phyloP scores from a whole-genome alignment of 2,113 vertebrate genomes.

The Prochilodus magdalenae region DNA sequence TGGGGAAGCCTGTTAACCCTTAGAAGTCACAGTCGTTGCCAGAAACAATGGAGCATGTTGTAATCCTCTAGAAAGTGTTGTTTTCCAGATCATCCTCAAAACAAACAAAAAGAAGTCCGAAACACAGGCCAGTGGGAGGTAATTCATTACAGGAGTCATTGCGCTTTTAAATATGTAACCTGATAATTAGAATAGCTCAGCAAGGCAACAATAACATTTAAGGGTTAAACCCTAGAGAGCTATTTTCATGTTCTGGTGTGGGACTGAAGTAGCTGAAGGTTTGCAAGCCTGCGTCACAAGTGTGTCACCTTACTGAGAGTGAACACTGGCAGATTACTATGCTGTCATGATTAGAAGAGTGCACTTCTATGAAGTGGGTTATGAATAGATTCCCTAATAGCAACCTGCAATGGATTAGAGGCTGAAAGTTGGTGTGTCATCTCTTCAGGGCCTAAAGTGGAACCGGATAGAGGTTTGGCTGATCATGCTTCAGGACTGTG shows the following conservation, averaged over 20 bases:
- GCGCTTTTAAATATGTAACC: background rate
- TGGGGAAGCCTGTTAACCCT: conserved; percentile 10
- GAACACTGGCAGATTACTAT: conserved; percentile 35
- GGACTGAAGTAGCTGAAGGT: conserved; percentile 8
- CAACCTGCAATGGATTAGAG: conserved; percentile 35
- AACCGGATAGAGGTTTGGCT: conserved; percentile 7
- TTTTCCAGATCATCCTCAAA: no score
- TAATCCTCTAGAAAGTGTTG: no score
- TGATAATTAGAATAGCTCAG: background rate
- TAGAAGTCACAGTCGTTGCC: background rate
- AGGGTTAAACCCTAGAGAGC: background rate
- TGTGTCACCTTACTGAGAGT: conserved; percentile 26
- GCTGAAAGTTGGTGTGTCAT: conserved; percentile 43
- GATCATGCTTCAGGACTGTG: conserved; percentile 11
- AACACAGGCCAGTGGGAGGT: no score
- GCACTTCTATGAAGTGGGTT: conserved; percentile 22
- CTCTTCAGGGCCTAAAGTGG: conserved; percentile 5
- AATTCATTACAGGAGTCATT: no score
- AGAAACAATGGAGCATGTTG: no score
- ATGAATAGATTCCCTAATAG: conserved; percentile 40
- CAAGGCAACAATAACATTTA: background rate
- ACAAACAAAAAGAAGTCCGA: no score
- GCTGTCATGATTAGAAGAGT: conserved; percentile 19
- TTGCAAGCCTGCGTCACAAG: background rate
- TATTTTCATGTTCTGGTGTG: conserved; percentile 18